phyloP scores from a whole-genome alignment of 92 coral and sea anemone species.

The Porites cylindrica region DNA sequence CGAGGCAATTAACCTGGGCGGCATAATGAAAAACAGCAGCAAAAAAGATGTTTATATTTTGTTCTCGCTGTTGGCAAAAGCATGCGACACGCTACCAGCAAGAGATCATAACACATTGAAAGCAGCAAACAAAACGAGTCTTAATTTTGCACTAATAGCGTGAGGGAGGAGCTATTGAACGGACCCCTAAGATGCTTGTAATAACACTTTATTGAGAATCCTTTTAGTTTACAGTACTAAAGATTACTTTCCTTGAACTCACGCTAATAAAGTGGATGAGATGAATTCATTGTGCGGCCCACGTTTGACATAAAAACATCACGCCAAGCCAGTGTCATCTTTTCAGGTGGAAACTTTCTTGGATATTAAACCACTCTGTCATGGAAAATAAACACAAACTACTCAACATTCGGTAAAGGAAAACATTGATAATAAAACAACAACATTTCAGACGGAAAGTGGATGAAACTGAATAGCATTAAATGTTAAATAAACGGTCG shows the following conservation, averaged over 20 bases:
- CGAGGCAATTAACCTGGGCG: slow-evolving; percentile 40
- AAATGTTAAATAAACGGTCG: background rate
- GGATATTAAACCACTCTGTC: slow-evolving; percentile 19
- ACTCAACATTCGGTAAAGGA: background rate
- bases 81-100: slow-evolving; percentile 42
- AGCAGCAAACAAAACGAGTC: slow-evolving; percentile 41
- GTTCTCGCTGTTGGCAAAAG: slow-evolving; percentile 45
- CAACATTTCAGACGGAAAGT: background rate
- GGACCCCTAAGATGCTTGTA: slow-evolving; percentile 47
- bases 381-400: slow-evolving; percentile 22
- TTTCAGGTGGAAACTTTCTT: background rate
- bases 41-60: slow-evolving; percentile 36
- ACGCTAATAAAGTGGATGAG: slow-evolving; percentile 15
- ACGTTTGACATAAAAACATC: slow-evolving; percentile 8
- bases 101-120: slow-evolving; percentile 36
- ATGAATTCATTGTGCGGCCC: slow-evolving; percentile 7
- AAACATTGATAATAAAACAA: background rate
- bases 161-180: slow-evolving; percentile 40
- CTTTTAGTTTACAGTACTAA: slow-evolving; percentile 29
- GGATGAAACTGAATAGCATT: background rate
- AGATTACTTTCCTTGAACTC: slow-evolving; percentile 24
- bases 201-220: slow-evolving; percentile 35
- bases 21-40: slow-evolving; percentile 13
- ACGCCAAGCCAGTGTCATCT: background rate
- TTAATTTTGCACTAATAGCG: slow-evolving; percentile 41